Base-by-base conservation (phyloP, 2,888 invertebrate species). In the Melieria picta region DNA sequence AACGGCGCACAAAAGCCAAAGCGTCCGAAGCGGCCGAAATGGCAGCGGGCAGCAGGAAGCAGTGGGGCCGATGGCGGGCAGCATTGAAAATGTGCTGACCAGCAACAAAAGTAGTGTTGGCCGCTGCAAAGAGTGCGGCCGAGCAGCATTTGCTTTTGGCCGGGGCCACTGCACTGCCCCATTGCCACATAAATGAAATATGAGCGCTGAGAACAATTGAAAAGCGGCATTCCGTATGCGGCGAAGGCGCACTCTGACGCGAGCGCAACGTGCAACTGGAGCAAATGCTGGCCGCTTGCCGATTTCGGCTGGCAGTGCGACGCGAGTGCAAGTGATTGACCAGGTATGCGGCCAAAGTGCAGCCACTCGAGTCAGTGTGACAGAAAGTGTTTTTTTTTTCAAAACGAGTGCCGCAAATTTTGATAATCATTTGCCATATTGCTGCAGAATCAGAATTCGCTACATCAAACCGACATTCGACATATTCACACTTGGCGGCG, bases 161-260 rank as follows among this genome's bases (percentile, higher is more conserved):
- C 48, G 42, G 13, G 7, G 48, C 48, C 63, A 47, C 7, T 10
- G 10, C 58, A 58, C 16, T 30, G 74, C 73, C 63, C 56, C 65
- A 74, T 75, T 77, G 76, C 74, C 67, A 73, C 72, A 73, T 70
- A 74, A 77, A 74, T 79, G 77, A 79, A 79, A 77, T 78, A 79
- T 79, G 80, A 79, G 63, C 72, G 72, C 70, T 65, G 65, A 78
- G 74, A 78, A 77, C 75, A 77, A 79, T 78, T 73, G 74, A 75
- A 77, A 69, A 60, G 60, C 30, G 30, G 30, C 30, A 30, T 30
- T 30, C 30, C 30, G 3, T 3, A 30, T 30, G 52, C 13, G 13
- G 52, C 52, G 6, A 52, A 52, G 16, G 16, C 16, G 16, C 16
- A 1, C 16, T 16, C 16, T 16, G 16, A 16, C 16, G 16, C 16